Conservation (phyloP, 2,888 invertebrate genomes). For the Lasioglossum morio region DNA sequence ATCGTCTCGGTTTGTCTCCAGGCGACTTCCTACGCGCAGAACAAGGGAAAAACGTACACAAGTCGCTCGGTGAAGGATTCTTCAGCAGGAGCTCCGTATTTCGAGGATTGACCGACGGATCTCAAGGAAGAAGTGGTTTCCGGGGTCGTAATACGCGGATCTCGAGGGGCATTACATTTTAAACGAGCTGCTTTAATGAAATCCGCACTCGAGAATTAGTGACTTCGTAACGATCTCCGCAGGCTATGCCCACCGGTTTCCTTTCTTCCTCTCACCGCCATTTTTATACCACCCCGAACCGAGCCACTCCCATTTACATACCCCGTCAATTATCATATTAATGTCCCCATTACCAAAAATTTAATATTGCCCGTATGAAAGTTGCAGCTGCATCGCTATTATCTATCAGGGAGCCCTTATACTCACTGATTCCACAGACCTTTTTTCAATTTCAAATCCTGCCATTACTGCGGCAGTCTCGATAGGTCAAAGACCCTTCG, state of each 20-base stretch:
- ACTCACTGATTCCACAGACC: not conserved
- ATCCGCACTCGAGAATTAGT: constrained; percentile 44
- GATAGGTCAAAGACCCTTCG: not conserved
- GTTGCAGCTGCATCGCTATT: constrained; percentile 9
- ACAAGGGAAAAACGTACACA: constrained; percentile 15
- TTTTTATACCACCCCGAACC: constrained; percentile 6
- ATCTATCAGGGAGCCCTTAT: not conserved
- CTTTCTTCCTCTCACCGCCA: constrained; percentile 8
- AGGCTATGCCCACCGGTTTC: constrained; percentile 7
- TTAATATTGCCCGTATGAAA: constrained; percentile 25
- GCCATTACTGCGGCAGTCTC: not conserved
- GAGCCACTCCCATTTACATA: constrained; percentile 19
- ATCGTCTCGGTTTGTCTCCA: not conserved
- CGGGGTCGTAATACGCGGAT: constrained; percentile 20
- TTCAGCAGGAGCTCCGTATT: constrained; percentile 19
- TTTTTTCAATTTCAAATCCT: not conserved
- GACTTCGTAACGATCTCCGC: constrained; percentile 32
- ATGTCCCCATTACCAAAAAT: constrained; percentile 28
- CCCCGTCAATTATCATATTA: constrained; percentile 36
- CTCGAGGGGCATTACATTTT: constrained; percentile 38
- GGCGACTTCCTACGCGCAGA: not conserved
- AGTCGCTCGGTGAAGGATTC: constrained; percentile 6
- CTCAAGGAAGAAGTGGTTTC: constrained; percentile 24
- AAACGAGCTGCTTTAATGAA: constrained; percentile 45
- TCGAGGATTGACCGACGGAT: constrained; percentile 31